Evolutionary conservation across 2,888 invertebrate genomes (phyloP), one percentile per base, ranked within the genome.

Genomic region (Zele albiditarsus): DNA sequence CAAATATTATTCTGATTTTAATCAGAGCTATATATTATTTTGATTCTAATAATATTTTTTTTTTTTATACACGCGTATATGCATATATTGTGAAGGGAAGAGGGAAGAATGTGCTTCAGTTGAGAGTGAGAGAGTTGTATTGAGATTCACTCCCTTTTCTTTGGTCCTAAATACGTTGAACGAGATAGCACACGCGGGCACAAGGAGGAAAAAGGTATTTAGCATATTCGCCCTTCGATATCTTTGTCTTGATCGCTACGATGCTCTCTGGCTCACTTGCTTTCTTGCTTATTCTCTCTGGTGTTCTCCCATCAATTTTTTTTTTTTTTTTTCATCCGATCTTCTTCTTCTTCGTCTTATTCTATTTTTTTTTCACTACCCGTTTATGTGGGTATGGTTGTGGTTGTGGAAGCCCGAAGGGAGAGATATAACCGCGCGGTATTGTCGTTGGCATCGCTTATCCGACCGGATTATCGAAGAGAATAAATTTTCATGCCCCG

Each of bases 211-310:
- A 86, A 87, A 87, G 84, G 79, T 84, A 82, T 82, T 88, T 88
- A 86, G 88, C 88, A 88, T 88, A 87, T 85, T 85, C 84, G 83
- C 84, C 84, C 82, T 83, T 81, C 79, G 81, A 82, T 82, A 80
- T 83, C 82, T 79, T 80, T 71, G 74, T 79, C 80, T 83, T 78
- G 77, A 80, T 80, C 79, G 76, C 77, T 72, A 77, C 78, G 77
- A 78, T 53, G 20, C 53, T 53, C 46, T 75, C 77, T 77, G 66
- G 69, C 77, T 62, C 74, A 53, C 65, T 27, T 63, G 31, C 46
- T 60, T 67, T 72, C 46, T 57, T 33, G 23, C 70, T 46, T 70
- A 58, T 67, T 46, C 73, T 58, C 73, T 65, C 14, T 73, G 46
- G 67, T 71, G 65, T 67, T 31, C 63, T 63, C 38, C n/a, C 67